Base-by-base conservation (phyloP, 1,140 invertebrate genomes). In the Uloborus diversus region DNA sequence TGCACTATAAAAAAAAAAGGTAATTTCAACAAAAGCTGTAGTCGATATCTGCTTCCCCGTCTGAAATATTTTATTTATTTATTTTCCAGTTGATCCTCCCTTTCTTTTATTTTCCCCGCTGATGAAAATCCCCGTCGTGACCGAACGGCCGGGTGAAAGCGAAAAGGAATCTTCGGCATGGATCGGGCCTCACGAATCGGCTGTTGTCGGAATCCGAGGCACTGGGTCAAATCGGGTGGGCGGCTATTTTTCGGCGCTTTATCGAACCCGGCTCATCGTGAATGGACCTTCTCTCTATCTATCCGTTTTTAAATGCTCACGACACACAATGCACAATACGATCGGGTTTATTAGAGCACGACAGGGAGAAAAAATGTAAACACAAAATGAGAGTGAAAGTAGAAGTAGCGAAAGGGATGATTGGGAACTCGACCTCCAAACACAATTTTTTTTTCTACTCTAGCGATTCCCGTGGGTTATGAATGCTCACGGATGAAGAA, bases 311-410 rank as follows among this genome's bases (percentile, higher is more conserved):
- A 25, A 56, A 32, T 14, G 49, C 47, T 69, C n/a, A 49, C 20
- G 37, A 27, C 25, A 20, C 30, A 69, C 66, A 69, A 69, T 69
- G 66, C 66, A 69, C 66, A 69, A 69, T 69, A 51, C 49, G n/a
- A n/a, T n/a, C 66, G 66, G 66, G 49, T 53, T 69, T 69, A 69
- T 69, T 69, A 69, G 66, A 69, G 66, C 66, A 27, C 66, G 66
- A n/a, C n/a, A n/a, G n/a, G n/a, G n/a, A n/a, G n/a, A n/a, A n/a
- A n/a, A n/a, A n/a, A n/a, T n/a, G n/a, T n/a, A n/a, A n/a, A n/a
- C n/a, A n/a, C n/a, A n/a, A n/a, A n/a, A n/a, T n/a, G n/a, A n/a
- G n/a, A n/a, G n/a, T n/a, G 49, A 69, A 47, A 56, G 17, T 23
- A 30, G 56, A 35, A 51, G 56, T 56, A 49, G 66, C 51, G 47